Conservation (phyloP, 2,113 vertebrate genomes). For the Solenodon paradoxus region DNA sequence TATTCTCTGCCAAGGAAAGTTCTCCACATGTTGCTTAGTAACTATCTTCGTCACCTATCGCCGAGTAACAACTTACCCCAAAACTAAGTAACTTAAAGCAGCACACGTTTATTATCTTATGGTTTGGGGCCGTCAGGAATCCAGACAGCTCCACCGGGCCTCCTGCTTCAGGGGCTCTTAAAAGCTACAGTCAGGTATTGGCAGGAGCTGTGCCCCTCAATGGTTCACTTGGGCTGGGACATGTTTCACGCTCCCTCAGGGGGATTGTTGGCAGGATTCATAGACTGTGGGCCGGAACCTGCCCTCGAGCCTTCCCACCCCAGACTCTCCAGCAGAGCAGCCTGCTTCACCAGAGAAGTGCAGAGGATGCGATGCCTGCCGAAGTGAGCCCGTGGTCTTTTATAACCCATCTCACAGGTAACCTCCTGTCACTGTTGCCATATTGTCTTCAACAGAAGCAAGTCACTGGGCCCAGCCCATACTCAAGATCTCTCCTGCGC, state of each 20-base stretch:
- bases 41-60: not conserved
- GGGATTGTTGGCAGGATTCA: rapidly evolving
- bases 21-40: not conserved
- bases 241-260: not conserved
- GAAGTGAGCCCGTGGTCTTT: rapidly evolving
- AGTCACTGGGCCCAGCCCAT: not conserved
- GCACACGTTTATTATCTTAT: not conserved
- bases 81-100: not conserved
- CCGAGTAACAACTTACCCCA: not conserved
- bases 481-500: no score
- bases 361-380: no score
- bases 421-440: not conserved
- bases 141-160: not conserved
- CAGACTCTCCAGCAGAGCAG: not conserved
- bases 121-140: not conserved
- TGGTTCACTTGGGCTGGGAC: not conserved
- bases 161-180: not conserved
- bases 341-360: not conserved
- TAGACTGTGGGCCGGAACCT: not conserved
- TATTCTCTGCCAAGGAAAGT: not conserved
- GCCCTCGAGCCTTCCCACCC: rapidly evolving
- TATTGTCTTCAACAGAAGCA: not conserved
- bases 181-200: not conserved
- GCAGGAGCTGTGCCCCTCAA: not conserved
- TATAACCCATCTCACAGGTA: not conserved